Base-by-base conservation (phyloP, 2,797 vertebrate genomes). In the Holocentrus rufus region DNA sequence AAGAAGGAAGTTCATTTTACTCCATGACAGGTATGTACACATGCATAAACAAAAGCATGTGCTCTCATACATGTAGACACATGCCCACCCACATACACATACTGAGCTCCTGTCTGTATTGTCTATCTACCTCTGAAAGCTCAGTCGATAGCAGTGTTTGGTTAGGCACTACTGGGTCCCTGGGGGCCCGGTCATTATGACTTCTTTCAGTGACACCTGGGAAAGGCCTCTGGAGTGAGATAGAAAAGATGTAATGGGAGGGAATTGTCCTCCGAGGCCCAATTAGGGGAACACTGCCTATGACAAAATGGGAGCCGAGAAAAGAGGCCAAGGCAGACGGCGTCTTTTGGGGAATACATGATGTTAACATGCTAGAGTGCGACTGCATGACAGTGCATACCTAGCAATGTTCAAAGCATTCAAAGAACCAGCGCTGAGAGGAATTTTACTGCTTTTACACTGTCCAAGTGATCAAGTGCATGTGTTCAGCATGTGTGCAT, bases 181-280 rank as follows among this genome's bases (percentile, higher is more conserved):
- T 22, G 3, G 59, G 72, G 74, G 52, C 60, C 42, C 2, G 27
- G 31, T 81, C 79, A 80, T 84, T 80, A 81, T 74, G 72, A 69
- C 62, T 74, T 30, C 59, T 59, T 79, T 82, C 83, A 82, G 77
- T 77, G 80, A 84, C 76, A 83, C 60, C 47, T 30, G 65, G 52
- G 63, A 68, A 59, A 56, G 76, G 69, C 81, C 79, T 8, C 81
- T 30, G 39, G 57, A 75, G 79, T 79, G 79, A 79, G 78, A 85
- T 76, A 70, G 77, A 85, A 68, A 50, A 75, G 73, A 82, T 80
- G 76, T 85, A 84, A 82, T 68, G 69, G 77, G 54, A 79, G 67
- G 53, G 71, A 77, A 77, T 77, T 80, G 82, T 81, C 84, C 88
- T 85, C 79, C 53, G 76, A 83, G 89, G 81, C 81, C 81, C 82